Base-by-base conservation (phyloP, 2,888 invertebrate species). In the Stegophylla sp. region DNA sequence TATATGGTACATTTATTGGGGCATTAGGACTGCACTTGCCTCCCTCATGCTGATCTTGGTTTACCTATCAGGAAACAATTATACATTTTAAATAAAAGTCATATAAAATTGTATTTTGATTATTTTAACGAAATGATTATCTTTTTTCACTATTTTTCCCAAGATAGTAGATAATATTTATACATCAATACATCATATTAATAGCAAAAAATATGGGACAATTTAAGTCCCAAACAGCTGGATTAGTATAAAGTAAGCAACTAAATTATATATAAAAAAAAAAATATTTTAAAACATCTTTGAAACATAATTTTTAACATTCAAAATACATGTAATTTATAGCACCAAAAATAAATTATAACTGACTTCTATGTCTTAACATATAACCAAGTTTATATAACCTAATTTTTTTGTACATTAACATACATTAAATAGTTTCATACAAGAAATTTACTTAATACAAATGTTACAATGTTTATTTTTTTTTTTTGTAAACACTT, bases 1-100 rank as follows among this genome's bases (percentile, higher is more conserved):
- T 82, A 12, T 82, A 81, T 51, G 79, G 75, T 82, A 79, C 53
- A 79, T 82, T 82, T 41, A 74, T 82, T 43, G 82, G 72, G 20
- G 67, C 67, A 72, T 67, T 79, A 51, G 76, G 45, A 71, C 61
- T 71, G 79, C n/a, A 61, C 69, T 79, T 79, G 48, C 48, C 61
- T 71, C 79, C 79, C 61, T 79, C 69, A 71, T 17, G 48, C 23
- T 61, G 79, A 48, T 79, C 79, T 48, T 79, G 79, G 23, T 61
- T 48, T 23, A 79, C 20, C 79, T 79, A 79, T 41, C 71, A 79
- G 23, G n/a, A 79, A 71, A n/a, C 34, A 26, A 71, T 66, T 56
- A 76, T 34, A 69, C 23, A 79, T 71, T 66, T 66, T 26, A 66
- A 74, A 63, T 15, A 63, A 74, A 28, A 74, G 48, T n/a, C 15